Conservation (phyloP, 2,888 invertebrate species). For the Hanleya hanleyi region DNA sequence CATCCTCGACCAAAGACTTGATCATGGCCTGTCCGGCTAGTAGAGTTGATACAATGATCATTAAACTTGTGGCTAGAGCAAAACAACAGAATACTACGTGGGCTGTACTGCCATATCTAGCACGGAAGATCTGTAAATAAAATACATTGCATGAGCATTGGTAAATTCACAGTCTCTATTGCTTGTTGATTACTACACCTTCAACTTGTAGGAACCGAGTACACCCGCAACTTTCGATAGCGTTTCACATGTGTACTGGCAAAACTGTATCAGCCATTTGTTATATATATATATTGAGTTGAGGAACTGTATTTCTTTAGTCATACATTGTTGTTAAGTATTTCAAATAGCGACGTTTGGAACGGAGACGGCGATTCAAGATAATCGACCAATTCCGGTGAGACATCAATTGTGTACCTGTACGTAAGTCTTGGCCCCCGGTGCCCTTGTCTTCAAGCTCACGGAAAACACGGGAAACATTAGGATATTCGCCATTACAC, state of each 20-base stretch:
- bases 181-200: no score
- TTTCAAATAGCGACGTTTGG: no score
- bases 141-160: no score
- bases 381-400: not conserved
- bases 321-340: no score
- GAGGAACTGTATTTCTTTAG: no score
- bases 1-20: conserved; percentile 52
- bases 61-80: not conserved
- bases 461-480: conserved; percentile 66
- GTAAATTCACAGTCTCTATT: no score
- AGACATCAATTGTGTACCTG: conserved; percentile 55
- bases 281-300: no score
- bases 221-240: no score
- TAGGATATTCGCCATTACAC: conserved; percentile 63
- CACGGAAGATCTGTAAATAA: not conserved
- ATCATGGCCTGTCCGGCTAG: conserved; percentile 56
- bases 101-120: not conserved
- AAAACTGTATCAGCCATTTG: no score
- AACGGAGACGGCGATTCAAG: not conserved
- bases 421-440: conserved; percentile 68
- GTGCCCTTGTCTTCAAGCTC: conserved; percentile 66
- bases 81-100: not conserved
- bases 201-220: no score
- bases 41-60: conserved; percentile 50
- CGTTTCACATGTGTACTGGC: no score